Conservation (phyloP, 92 coral and sea anemone genomes). For the Umimayanthus kanabou region DNA sequence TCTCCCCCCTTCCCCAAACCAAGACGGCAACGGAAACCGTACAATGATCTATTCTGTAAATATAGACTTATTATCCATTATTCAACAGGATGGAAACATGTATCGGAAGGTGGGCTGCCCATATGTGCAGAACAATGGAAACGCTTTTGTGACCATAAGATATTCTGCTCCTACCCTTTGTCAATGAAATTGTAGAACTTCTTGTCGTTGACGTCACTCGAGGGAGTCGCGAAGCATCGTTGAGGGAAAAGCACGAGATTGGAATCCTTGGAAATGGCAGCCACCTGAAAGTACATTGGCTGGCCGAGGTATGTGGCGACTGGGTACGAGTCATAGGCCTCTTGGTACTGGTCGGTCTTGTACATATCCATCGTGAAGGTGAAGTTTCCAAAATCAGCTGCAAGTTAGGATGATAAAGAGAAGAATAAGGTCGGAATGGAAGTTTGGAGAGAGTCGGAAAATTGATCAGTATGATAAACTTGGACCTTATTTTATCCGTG, state of each 20-base stretch:
- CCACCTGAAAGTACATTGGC: constrained; percentile 45
- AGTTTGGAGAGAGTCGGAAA: background rate
- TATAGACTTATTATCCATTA: too few species aligned
- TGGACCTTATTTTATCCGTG: too few species aligned
- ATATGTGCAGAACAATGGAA: too few species aligned
- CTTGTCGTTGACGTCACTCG: constrained; percentile 43
- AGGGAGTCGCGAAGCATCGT: constrained; percentile 58
- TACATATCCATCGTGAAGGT: constrained; percentile 60
- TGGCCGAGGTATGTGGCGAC: constrained; percentile 39
- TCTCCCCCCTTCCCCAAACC: too few species aligned
- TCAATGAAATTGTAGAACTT: constrained; percentile 49
- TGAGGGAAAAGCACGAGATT: constrained; percentile 56
- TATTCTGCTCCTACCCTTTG: constrained; percentile 47
- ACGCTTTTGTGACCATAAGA: too few species aligned
- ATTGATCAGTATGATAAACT: background rate
- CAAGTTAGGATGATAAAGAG: background rate
- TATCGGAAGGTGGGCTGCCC: too few species aligned
- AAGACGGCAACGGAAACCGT: too few species aligned
- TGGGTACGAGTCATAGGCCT: constrained; percentile 55
- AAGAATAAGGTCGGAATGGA: too few species aligned
- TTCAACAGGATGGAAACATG: too few species aligned
- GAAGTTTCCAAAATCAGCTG: constrained; percentile 61
- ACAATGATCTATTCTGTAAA: too few species aligned
- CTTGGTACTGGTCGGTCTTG: constrained; percentile 45
- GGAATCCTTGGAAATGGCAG: constrained; percentile 53